Evolutionary conservation across 2,113 vertebrate genomes (phyloP), one percentile per base, ranked within the genome.

Genomic region (Heliornis fulica): DNA sequence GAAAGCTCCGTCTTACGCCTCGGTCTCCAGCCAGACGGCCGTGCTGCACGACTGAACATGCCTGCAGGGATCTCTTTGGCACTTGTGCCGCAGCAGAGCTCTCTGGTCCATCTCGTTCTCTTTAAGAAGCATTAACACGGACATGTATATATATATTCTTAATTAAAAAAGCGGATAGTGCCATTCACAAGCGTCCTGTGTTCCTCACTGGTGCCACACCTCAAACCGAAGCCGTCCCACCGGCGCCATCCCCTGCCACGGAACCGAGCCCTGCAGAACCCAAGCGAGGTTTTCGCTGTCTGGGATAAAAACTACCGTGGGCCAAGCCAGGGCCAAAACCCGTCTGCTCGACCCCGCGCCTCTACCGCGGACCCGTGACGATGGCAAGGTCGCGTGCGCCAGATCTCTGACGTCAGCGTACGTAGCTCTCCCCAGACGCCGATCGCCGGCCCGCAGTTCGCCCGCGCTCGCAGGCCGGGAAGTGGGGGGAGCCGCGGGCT

Each of bases 301-400:
- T n/a, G n/a, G n/a, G n/a, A n/a, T n/a, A 9, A 18, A 6, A 43
- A 5, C 1, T 2, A 32, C 61, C 4, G 3, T 0, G 7, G 59
- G 38, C 9, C 26, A 25, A 43, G 36, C 12, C 21, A 16, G 18
- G 26, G 22, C 75, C 7, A 22, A 10, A 20, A 15, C 2, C 29
- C 1, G 15, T 1, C 46, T 11, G 53, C 7, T 7, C 6, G 4
- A 26, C 40, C 1, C 21, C 0, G 5, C 32, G 2, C 20, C 18
- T 2, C 53, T 1, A 2, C 0, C 4, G 60, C 32, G 6, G 1
- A 29, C 53, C 34, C 15, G 9, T 20, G 57, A 13, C 31, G 31
- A 8, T 68, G 50, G 34, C 68, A 34, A 9, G 20, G 46, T 7
- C 32, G 53, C 31, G 46, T 15, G 66, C 12, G 31, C 7, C 22